These are phyloP conservation scores for Epinephelus coioides DNA, from an alignment of 2,797 vertebrate genomes.

Conservation along the genomic window DNA sequence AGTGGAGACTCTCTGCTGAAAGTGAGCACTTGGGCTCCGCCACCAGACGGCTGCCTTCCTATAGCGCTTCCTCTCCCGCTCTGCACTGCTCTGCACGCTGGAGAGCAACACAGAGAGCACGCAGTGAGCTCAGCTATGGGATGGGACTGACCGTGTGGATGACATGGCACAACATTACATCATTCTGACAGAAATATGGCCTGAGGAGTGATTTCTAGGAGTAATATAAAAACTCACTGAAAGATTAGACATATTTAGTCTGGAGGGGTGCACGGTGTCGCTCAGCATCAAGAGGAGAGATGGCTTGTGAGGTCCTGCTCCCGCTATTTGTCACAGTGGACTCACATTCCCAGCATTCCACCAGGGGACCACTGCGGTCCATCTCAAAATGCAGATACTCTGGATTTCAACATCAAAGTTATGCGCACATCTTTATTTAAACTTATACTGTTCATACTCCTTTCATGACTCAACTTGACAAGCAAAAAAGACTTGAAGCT, in stretches of 20 bases:
- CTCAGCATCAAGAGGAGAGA: slow-evolving; percentile 48
- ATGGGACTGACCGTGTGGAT: slow-evolving; percentile 24
- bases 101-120: neutral
- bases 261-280: slow-evolving; percentile 26
- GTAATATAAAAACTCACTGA: neutral
- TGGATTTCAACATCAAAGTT: neutral
- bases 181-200: slow-evolving; percentile 20
- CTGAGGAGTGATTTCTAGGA: neutral
- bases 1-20: slow-evolving; percentile 31
- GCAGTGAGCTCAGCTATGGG: neutral
- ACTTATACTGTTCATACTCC: neutral
- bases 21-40: slow-evolving; percentile 18
- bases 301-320: slow-evolving; percentile 45
- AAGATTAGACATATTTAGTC: slow-evolving; percentile 10
- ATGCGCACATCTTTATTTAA: neutral
- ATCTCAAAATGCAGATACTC: slow-evolving; percentile 30
- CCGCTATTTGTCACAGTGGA: slow-evolving; percentile 50
- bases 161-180: slow-evolving; percentile 50
- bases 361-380: slow-evolving; percentile 54
- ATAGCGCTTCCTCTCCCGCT: slow-evolving; percentile 14
- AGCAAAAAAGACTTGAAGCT: too few relatives aligned
- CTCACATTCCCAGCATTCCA: slow-evolving; percentile 75
- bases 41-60: slow-evolving; percentile 24
- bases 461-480: neutral
- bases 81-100: slow-evolving; percentile 7